A percentile compares a stretch with the other conserved stretches of the same genome.
phyloP scores from a whole-genome alignment of 2,888 invertebrate genomes.

The Saturnia pavonia region DNA sequence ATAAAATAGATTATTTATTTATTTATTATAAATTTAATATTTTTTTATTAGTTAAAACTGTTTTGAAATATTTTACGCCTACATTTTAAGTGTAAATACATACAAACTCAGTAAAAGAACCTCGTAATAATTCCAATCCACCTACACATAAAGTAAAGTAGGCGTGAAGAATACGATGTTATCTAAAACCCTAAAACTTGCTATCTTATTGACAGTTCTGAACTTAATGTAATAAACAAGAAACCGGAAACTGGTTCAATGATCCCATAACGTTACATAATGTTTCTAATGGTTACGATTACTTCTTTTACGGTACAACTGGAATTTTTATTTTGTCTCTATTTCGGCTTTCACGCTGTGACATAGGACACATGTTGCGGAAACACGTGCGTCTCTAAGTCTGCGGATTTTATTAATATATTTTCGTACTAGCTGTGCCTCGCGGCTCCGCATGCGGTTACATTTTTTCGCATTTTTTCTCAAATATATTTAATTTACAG shows the following conservation, averaged over 20 bases:
- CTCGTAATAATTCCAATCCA: not conserved
- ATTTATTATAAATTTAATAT: too few species aligned
- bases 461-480: too few species aligned
- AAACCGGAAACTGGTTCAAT: constrained; percentile 59
- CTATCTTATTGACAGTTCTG: constrained; percentile 4
- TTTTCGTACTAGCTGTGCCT: not conserved
- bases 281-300: constrained; percentile 35
- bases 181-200: constrained; percentile 9
- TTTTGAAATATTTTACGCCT: not conserved
- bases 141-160: not conserved
- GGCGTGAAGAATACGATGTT: constrained; percentile 12
- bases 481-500: too few species aligned
- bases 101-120: not conserved
- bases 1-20: too few species aligned
- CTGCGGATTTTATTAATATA: not conserved
- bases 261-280: constrained; percentile 62
- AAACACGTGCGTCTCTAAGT: constrained; percentile 6
- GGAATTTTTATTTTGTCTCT: constrained; percentile 24
- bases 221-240: constrained; percentile 9
- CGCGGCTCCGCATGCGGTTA: too few species aligned
- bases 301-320: constrained; percentile 32
- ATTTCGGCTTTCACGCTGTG: constrained; percentile 16
- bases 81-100: not conserved
- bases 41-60: too few species aligned
- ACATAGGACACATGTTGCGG: constrained; percentile 10